Evolutionary conservation across 2,797 vertebrate genomes (phyloP), one percentile per base, ranked within the genome.

Genomic region (Amazonetta brasiliensis): DNA sequence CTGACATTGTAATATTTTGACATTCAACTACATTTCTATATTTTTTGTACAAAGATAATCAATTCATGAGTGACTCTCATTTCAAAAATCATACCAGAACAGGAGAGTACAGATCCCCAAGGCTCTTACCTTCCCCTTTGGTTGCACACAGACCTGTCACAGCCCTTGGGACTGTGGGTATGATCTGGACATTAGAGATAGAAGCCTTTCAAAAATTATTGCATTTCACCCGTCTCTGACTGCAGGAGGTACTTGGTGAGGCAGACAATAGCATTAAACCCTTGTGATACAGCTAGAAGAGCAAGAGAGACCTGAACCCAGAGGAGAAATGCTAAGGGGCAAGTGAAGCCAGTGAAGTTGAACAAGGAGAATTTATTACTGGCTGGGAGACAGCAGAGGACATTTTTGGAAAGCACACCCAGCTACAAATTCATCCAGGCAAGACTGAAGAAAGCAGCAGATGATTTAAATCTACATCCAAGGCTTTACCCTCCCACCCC

Each of bases 141-240:
- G 23, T 43, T 35, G 2, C 46, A 35, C 1, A 0, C 3, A 18
- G 23, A 52, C 21, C 44, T 12, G 4, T 44, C n/a, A 33, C 37
- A 85, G 71, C 35, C 54, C 46, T 18, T 10, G 3, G 20, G 30
- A n/a, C 50, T 23, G 2, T 7, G 7, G 17, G 68, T 69, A 43
- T 5, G 6, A 64, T 26, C 19, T 39, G 44, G 41, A 46, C 16
- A n/a, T 31, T 12, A 66, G 35, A 0, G 0, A 35, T 0, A 60
- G 25, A 54, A 82, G 33, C 26, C 33, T 81, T 78, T 72, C 19
- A 18, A 18, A 86, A 55, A 33, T 3, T 7, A 11, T 91, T 50
- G 14, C 18, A 15, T 92, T 73, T 76, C 43, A 10, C n/a, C 30
- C 31, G 3, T 81, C 62, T 68, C 30, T 0, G 0, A 9, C 35